Percentiles rank a stretch among this genome's conserved stretches.
phyloP scores from a whole-genome alignment of 2,888 invertebrate species.

The Caradrina clavipalpis region DNA sequence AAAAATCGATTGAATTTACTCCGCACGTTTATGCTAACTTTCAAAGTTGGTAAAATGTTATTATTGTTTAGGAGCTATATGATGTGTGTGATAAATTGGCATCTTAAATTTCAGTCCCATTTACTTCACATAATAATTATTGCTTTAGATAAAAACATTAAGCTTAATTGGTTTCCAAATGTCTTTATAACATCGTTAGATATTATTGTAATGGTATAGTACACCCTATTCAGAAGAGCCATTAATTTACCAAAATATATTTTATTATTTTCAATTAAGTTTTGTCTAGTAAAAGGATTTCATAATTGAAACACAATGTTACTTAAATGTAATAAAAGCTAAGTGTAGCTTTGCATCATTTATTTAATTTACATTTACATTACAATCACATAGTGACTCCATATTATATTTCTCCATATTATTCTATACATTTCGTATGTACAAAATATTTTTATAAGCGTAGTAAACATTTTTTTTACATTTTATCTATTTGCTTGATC shows the following conservation, averaged over 20 bases:
- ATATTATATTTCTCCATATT: conserved; percentile 51
- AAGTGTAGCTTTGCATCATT: conserved; percentile 53
- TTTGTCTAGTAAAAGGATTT: conserved; percentile 15
- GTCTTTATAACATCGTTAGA: conserved; percentile 15
- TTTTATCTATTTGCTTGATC: conserved; percentile 70
- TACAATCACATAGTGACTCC: conserved; percentile 78
- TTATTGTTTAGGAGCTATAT: neutral
- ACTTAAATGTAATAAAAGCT: conserved; percentile 45
- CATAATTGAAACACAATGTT: conserved; percentile 32
- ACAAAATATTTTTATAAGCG: conserved; percentile 68
- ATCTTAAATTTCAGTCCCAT: neutral
- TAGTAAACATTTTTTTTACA: conserved; percentile 65
- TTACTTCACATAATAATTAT: too few species aligned
- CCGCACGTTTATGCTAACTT: too few species aligned
- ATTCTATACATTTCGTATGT: conserved; percentile 71
- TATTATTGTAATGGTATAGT: conserved; percentile 15
- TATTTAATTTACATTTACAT: conserved; percentile 72
- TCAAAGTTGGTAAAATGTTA: neutral
- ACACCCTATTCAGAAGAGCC: conserved; percentile 17
- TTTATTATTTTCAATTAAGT: neutral
- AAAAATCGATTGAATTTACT: too few species aligned
- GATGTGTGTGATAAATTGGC: neutral
- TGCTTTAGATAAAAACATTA: neutral
- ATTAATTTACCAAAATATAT: neutral
- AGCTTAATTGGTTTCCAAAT: conserved; percentile 20